phyloP scores from a whole-genome alignment of 2,113 vertebrate genomes.

The Hipposideros armiger region DNA sequence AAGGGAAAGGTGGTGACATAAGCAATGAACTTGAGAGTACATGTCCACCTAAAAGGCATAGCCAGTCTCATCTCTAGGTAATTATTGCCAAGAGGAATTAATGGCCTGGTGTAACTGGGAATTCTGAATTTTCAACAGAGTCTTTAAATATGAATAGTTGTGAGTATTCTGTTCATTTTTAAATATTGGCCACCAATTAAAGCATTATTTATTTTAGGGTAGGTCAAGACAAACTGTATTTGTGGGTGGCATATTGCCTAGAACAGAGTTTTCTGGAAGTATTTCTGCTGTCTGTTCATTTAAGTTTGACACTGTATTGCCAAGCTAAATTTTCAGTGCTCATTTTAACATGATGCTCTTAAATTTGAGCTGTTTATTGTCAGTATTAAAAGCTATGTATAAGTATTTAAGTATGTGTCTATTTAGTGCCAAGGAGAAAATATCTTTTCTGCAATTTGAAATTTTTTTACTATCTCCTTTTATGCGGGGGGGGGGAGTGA shows the following conservation, averaged over 20 bases:
- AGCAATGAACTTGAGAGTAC: neutral
- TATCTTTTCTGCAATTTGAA: neutral
- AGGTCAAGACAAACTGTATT: neutral
- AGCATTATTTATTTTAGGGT: neutral
- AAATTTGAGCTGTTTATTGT: neutral
- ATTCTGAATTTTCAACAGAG: neutral
- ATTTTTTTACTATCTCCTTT: neutral
- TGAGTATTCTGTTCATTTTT: neutral
- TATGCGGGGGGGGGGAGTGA: neutral
- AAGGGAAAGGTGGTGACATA: neutral
- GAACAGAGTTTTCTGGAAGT: neutral
- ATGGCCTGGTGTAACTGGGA: neutral
- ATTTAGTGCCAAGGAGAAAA: neutral
- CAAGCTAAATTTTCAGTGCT: neutral
- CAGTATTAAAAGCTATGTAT: neutral
- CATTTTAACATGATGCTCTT: neutral
- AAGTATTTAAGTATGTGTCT: neutral
- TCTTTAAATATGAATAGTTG: neutral
- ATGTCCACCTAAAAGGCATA: too few relatives aligned
- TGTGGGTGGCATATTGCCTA: neutral
- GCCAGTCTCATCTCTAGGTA: neutral
- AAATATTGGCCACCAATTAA: neutral
- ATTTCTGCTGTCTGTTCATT: neutral
- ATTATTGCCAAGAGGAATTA: neutral
- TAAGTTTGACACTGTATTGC: neutral